Conservation (phyloP, 1,140 invertebrate species). For the Wiebesia pumilae region DNA sequence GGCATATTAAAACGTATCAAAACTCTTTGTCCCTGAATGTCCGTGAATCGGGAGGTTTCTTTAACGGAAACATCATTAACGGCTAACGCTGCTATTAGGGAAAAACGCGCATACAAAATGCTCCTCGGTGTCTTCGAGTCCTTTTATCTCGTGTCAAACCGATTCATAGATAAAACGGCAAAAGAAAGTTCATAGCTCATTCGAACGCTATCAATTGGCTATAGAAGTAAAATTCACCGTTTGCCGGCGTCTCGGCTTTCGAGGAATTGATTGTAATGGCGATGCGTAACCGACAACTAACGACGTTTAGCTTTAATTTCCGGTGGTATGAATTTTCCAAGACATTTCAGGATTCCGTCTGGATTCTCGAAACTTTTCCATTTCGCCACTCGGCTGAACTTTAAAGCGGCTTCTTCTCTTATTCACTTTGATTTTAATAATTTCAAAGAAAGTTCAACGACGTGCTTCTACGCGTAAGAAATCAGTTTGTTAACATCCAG, state of each 20-base stretch:
- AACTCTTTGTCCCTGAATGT: too few relatives aligned
- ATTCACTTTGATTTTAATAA: neutral
- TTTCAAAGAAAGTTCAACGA: neutral
- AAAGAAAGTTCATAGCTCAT: too few relatives aligned
- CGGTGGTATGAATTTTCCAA: slow-evolving; percentile 13
- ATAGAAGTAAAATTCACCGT: neutral
- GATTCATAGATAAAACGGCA: too few relatives aligned
- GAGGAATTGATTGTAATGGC: neutral
- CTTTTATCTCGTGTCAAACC: too few relatives aligned
- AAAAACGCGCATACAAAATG: too few relatives aligned
- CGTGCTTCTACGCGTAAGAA: neutral
- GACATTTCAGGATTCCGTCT: neutral
- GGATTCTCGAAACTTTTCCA: neutral
- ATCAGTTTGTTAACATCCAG: neutral
- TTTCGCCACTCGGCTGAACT: neutral
- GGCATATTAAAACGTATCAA: too few relatives aligned
- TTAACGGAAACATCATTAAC: too few relatives aligned
- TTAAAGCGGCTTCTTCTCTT: neutral
- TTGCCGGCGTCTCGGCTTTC: neutral
- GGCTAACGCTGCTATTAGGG: too few relatives aligned
- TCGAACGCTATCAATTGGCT: neutral
- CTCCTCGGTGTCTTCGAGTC: too few relatives aligned
- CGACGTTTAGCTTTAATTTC: slow-evolving; percentile 57
- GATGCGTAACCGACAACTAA: slow-evolving; percentile 39
- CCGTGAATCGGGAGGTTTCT: too few relatives aligned